Conservation (phyloP, 2,113 vertebrate genomes). For the Brienomyrus longianalis region DNA sequence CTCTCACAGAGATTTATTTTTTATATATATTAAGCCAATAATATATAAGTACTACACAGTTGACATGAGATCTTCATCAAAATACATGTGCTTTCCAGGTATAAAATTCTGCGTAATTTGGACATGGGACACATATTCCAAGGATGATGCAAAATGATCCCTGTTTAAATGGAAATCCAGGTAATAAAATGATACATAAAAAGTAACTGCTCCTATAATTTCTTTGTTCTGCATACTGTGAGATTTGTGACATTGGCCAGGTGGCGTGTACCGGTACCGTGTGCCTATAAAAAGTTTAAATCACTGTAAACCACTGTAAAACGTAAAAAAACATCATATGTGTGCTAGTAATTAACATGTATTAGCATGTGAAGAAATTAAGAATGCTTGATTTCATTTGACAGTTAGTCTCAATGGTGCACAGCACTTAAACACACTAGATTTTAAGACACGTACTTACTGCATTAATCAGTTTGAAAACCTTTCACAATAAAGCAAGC, state of each 20-base stretch:
- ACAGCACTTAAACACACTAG: constrained; percentile 18
- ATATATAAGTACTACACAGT: neutral
- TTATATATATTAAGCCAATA: neutral
- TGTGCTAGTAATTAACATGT: neutral
- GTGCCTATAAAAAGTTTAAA: neutral
- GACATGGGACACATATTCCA: neutral
- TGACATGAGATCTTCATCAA: neutral
- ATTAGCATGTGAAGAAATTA: neutral
- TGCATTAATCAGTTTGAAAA: neutral
- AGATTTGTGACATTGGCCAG: neutral
- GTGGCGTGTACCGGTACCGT: neutral
- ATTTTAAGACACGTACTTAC: neutral
- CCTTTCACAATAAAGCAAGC: neutral
- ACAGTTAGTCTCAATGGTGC: neutral
- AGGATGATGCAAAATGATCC: neutral
- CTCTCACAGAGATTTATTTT: neutral
- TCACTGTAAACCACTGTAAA: neutral
- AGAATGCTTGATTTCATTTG: neutral
- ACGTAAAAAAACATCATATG: neutral
- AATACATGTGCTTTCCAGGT: neutral
- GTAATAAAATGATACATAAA: neutral
- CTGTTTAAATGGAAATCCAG: neutral
- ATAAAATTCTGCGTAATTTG: neutral
- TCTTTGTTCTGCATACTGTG: neutral
- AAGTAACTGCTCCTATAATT: neutral